Percentiles rank a stretch among this genome's conserved stretches.
phyloP scores from a whole-genome alignment of 2,113 vertebrate species.

The Atherinomorus stipes region DNA sequence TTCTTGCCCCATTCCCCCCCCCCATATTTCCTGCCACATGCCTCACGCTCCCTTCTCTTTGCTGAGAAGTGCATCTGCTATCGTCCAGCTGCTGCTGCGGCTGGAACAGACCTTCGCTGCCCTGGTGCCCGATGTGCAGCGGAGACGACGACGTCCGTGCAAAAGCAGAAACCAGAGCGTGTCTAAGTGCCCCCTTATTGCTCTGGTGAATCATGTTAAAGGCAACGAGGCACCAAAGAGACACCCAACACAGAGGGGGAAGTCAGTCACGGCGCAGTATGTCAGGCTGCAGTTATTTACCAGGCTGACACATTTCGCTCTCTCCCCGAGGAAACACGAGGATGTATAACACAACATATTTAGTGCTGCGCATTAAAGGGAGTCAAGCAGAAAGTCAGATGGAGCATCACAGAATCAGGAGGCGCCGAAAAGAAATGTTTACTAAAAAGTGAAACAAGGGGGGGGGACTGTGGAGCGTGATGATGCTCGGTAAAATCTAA shows the following conservation, averaged over 20 bases:
- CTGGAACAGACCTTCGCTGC: slow-evolving; percentile 49
- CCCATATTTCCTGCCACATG: slow-evolving; percentile 52
- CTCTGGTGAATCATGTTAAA: slow-evolving; percentile 64
- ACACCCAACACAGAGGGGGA: slow-evolving; percentile 49
- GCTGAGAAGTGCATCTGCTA: slow-evolving; percentile 65
- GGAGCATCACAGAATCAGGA: slow-evolving; percentile 51
- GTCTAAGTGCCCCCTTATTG: slow-evolving; percentile 66
- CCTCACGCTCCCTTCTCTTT: slow-evolving; percentile 50
- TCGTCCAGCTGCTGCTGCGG: slow-evolving; percentile 61
- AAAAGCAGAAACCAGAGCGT: slow-evolving; percentile 42
- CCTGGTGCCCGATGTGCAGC: slow-evolving; percentile 55
- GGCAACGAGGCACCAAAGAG: slow-evolving; percentile 50
- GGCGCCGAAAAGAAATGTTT: slow-evolving; percentile 19
- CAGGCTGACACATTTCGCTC: slow-evolving; percentile 46
- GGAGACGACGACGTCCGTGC: slow-evolving; percentile 22
- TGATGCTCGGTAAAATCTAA: slow-evolving; percentile 73
- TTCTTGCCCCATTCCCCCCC: slow-evolving; percentile 45
- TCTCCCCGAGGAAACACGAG: slow-evolving; percentile 37
- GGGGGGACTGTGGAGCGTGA: slow-evolving; percentile 53
- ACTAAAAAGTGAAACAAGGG: slow-evolving; percentile 26
- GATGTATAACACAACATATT: slow-evolving; percentile 61
- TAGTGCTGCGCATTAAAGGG: slow-evolving; percentile 49
- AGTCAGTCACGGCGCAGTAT: slow-evolving; percentile 33
- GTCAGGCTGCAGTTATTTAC: slow-evolving; percentile 55
- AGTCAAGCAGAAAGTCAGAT: slow-evolving; percentile 67